These are phyloP conservation scores for Pyxicephalus adspersus DNA, from an alignment of 2,113 vertebrate species.

Conservation along the genomic window DNA sequence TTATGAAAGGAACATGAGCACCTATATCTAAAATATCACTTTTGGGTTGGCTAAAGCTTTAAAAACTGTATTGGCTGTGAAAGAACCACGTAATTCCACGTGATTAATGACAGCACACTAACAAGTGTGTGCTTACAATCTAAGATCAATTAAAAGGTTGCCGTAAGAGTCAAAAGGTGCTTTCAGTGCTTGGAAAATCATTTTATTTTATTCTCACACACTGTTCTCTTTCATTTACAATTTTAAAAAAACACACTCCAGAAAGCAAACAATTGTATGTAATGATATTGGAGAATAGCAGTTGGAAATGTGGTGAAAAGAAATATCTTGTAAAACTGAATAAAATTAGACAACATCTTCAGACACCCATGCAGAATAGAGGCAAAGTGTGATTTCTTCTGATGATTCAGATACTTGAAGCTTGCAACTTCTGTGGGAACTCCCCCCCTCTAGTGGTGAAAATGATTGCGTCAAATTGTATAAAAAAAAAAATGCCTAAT, in stretches of 20 bases:
- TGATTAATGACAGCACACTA: constrained; percentile 31
- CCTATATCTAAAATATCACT: too few relatives aligned
- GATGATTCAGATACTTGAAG: too few relatives aligned
- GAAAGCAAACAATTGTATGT: not conserved
- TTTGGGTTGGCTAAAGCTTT: too few relatives aligned
- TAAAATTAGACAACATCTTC: too few relatives aligned
- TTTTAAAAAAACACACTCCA: not conserved
- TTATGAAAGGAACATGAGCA: too few relatives aligned
- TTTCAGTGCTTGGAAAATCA: not conserved
- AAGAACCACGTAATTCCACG: not conserved
- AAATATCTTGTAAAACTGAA: not conserved
- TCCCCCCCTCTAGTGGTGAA: too few relatives aligned
- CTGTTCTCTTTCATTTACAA: not conserved
- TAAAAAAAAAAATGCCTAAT: too few relatives aligned
- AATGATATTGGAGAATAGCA: not conserved
- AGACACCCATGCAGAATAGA: too few relatives aligned
- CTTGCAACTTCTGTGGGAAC: too few relatives aligned
- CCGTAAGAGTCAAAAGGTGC: constrained; percentile 11
- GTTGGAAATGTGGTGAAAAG: not conserved
- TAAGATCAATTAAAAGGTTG: constrained; percentile 20
- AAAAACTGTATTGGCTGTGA: too few relatives aligned
- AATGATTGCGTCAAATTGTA: too few relatives aligned
- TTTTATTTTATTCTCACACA: not conserved
- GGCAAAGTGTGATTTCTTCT: too few relatives aligned
- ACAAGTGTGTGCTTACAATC: not conserved